Evolutionary conservation across 1,140 invertebrate species (phyloP), one percentile per base, ranked within the genome.

Genomic region (Drosophila pseudoananassae): DNA sequence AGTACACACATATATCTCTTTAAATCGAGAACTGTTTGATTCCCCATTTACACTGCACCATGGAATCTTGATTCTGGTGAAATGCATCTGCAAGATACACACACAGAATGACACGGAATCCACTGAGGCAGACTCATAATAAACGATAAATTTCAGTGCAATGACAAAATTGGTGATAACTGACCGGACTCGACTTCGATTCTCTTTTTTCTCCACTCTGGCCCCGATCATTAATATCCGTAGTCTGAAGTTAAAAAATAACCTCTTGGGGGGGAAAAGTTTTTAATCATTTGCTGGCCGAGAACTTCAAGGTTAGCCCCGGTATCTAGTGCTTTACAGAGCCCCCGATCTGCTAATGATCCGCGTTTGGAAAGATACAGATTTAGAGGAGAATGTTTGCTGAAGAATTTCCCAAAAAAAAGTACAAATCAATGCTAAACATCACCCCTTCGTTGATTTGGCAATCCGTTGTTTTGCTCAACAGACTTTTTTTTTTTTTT

Each of bases 111-210:
- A 55, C 60, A 71, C 56, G 55, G 52, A 47, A 79, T 40, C 40
- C 33, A n/a, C 29, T 17, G 64, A 78, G 54, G 66, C 51, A 69
- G 38, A 65, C 57, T 46, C 54, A 74, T 87, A 85, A 87, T 85
- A 75, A 85, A 87, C 78, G 81, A 70, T 85, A 75, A 85, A 85
- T 61, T 53, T 78, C 61, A 61, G 70, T 72, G 83, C 83, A 85
- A 85, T 87, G 82, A 88, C 82, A 85, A 85, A 85, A 85, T 85
- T 85, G 78, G 74, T 82, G 78, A 78, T 85, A 85, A 87, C 81
- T 85, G 63, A 75, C 58, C 76, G 53, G 50, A 43, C 52, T n/a
- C 40, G 14, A 78, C 57, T 84, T 68, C 68, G 64, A 71, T 65
- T 83, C 56, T 66, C 56, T 7, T 55, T 70, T 49, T 45, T 33